phyloP scores from a whole-genome alignment of 2,113 vertebrate genomes.

The Amia ocellicauda region DNA sequence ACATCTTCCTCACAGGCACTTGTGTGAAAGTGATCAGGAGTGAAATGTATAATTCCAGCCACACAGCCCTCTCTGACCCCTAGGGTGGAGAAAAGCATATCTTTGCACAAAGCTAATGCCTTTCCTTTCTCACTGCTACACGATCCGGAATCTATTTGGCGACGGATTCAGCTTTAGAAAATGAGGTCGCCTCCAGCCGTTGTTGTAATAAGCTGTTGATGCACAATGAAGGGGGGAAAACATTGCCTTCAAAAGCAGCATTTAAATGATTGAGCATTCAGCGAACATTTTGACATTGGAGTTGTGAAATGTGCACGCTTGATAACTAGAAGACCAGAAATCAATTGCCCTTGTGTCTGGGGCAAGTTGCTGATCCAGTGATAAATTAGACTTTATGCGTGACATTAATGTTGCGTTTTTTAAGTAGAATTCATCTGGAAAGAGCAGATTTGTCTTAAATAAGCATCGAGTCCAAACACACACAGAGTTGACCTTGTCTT shows the following conservation, averaged over 20 bases:
- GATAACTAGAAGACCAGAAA: neutral
- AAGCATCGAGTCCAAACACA: too few relatives aligned
- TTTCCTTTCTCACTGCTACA: constrained; percentile 3
- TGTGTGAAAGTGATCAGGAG: constrained; percentile 3
- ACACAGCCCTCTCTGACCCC: too few relatives aligned
- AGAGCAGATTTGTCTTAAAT: too few relatives aligned
- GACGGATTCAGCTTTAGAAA: constrained; percentile 38
- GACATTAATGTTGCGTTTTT: too few relatives aligned
- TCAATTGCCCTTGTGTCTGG: neutral
- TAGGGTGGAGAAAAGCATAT: neutral
- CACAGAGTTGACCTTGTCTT: too few relatives aligned
- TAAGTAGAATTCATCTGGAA: too few relatives aligned
- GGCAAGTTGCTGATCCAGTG: neutral
- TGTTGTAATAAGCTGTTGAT: constrained; percentile 28
- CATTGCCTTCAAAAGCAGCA: constrained; percentile 15
- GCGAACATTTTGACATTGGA: constrained; percentile 17
- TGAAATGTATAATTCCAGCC: too few relatives aligned
- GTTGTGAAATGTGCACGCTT: constrained; percentile 10
- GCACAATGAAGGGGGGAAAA: constrained; percentile 16
- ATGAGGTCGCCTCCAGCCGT: constrained; percentile 25
- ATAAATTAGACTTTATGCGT: neutral
- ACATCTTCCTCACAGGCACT: neutral
- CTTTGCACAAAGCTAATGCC: constrained; percentile 10
- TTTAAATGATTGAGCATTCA: constrained; percentile 10
- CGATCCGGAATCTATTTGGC: constrained; percentile 24